Conservation (phyloP, 2,797 vertebrate species). For the Clamator glandarius region DNA sequence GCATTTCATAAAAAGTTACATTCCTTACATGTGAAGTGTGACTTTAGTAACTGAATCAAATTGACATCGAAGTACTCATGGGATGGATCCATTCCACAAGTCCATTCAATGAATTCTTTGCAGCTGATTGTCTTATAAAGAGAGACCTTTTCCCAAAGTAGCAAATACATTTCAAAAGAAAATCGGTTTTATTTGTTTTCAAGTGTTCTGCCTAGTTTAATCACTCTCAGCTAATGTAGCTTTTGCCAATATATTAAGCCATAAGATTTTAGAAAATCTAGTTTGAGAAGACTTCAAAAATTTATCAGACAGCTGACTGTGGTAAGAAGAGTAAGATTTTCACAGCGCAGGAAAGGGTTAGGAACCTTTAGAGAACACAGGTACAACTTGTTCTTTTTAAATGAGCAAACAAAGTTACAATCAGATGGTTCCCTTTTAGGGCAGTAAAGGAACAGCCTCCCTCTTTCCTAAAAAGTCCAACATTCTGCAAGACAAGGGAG, state of each 20-base stretch:
- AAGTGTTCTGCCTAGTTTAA: not conserved
- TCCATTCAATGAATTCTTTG: not conserved
- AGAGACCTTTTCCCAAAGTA: not conserved
- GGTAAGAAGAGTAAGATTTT: not conserved
- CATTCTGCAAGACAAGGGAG: not conserved
- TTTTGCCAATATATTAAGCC: not conserved
- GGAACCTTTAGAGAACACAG: not conserved
- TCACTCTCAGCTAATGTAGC: not conserved
- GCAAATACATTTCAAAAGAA: not conserved
- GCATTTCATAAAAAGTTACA: not conserved
- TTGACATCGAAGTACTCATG: not conserved
- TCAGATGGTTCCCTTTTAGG: not conserved
- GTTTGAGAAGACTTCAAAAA: not conserved
- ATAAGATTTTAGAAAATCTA: not conserved
- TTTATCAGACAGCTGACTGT: not conserved
- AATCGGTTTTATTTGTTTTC: not conserved
- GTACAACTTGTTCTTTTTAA: not conserved
- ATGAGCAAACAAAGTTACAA: not conserved
- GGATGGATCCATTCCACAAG: not conserved
- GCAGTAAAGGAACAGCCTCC: not conserved
- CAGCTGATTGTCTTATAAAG: not conserved
- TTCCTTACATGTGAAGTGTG: not conserved
- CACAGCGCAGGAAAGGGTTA: not conserved
- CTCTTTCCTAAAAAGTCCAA: not conserved
- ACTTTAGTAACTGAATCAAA: not conserved